These are phyloP conservation scores for Cyclopterus lumpus DNA, from an alignment of 2,797 vertebrate species.

Conservation along the genomic window DNA sequence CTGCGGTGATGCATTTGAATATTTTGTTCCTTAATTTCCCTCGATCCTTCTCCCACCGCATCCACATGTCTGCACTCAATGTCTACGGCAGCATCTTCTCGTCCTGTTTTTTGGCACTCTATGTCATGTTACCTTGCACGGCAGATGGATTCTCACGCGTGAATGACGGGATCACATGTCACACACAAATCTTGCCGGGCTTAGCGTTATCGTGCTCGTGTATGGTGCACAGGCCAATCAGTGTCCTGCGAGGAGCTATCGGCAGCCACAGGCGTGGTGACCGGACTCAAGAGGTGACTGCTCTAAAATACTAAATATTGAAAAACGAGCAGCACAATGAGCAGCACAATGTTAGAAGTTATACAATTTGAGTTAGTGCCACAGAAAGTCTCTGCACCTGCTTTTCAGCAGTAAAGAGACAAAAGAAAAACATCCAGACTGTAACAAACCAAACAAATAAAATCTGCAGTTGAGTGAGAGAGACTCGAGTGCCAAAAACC, in stretches of 20 bases:
- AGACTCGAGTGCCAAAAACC: slow-evolving; percentile 38
- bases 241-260: too few species aligned
- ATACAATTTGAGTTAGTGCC: neutral
- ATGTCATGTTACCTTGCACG: neutral
- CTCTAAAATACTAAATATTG: too few species aligned
- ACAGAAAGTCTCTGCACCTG: slow-evolving; percentile 31
- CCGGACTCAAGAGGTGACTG: too few species aligned
- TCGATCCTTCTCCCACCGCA: neutral
- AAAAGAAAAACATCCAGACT: neutral
- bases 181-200: too few species aligned
- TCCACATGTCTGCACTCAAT: neutral
- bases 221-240: too few species aligned
- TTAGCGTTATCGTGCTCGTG: too few species aligned
- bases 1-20: neutral
- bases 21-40: neutral
- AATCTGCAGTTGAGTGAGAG: slow-evolving; percentile 20
- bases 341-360: neutral
- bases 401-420: neutral
- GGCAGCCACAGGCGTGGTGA: too few species aligned
- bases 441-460: slow-evolving; percentile 21
- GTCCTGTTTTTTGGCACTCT: neutral
- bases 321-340: too few species aligned
- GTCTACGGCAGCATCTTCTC: neutral
- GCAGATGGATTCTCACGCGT: neutral
- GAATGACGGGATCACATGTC: too few species aligned